Percentiles rank a stretch among this genome's conserved stretches.
Conservation (phyloP, 2,888 invertebrate genomes). For the Cylloceria caligata region DNA sequence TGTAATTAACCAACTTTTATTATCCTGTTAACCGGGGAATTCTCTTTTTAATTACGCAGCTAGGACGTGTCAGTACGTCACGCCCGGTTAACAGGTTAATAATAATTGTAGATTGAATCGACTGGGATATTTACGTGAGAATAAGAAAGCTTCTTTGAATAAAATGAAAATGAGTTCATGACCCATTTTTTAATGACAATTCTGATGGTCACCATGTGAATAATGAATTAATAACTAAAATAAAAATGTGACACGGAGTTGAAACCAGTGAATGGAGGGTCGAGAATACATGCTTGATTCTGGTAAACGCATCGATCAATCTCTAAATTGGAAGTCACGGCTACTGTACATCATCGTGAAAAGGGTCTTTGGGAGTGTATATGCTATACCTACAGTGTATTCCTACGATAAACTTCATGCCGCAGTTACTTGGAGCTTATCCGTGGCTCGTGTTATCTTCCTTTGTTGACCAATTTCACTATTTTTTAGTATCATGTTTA, state of each 20-base stretch:
- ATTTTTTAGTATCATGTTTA: conserved; percentile 1
- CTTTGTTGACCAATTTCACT: neutral
- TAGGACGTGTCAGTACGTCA: too few relatives aligned
- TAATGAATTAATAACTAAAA: neutral
- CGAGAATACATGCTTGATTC: neutral
- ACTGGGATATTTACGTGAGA: neutral
- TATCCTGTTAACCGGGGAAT: too few relatives aligned
- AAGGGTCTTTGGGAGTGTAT: neutral
- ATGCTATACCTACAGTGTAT: neutral
- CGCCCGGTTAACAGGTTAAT: too few relatives aligned
- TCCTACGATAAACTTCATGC: neutral
- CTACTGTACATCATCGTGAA: neutral
- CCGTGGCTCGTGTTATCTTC: neutral
- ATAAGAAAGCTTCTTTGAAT: neutral
- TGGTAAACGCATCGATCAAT: neutral
- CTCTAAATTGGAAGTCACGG: neutral
- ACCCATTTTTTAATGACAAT: too few relatives aligned
- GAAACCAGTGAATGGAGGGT: neutral
- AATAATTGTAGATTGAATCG: neutral
- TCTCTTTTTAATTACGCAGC: too few relatives aligned
- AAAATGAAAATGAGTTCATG: too few relatives aligned
- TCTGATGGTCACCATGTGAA: too few relatives aligned
- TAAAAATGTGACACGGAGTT: neutral
- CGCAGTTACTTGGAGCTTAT: neutral
- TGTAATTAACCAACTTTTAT: too few relatives aligned